A percentile compares a stretch with the other conserved stretches of the same genome.
Conservation (phyloP, 2,888 invertebrate genomes). For the Dryomyza anilis region DNA sequence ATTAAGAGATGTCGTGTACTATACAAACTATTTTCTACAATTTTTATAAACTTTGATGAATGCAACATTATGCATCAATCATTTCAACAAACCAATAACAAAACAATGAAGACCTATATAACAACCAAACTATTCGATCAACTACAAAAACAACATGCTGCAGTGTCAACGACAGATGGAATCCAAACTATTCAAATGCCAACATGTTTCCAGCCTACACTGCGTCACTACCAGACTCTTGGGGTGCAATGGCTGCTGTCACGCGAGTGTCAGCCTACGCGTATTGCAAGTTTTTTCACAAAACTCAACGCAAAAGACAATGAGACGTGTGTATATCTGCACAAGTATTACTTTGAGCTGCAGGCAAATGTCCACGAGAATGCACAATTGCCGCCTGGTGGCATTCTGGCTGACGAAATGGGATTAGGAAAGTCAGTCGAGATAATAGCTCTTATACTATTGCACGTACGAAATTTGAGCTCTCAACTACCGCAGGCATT, state of each 20-base stretch:
- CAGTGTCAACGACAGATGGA: conserved; percentile 48
- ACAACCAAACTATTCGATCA: conserved; percentile 49
- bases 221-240: conserved; percentile 70
- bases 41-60: conserved; percentile 1
- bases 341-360: conserved; percentile 48
- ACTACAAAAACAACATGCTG: conserved; percentile 40
- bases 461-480: conserved; percentile 64
- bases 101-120: conserved; percentile 47
- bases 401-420: conserved; percentile 82
- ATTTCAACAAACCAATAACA: too few relatives aligned
- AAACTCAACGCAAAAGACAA: conserved; percentile 40
- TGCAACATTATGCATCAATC: too few relatives aligned
- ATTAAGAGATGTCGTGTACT: background rate
- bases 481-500: background rate
- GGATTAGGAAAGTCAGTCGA: conserved; percentile 83
- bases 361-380: conserved; percentile 18
- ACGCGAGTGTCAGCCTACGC: conserved; percentile 61
- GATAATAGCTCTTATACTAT: conserved; percentile 70
- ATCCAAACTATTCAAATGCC: conserved; percentile 48
- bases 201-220: conserved; percentile 59
- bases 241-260: conserved; percentile 74
- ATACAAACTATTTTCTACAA: background rate
- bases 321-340: conserved; percentile 41
- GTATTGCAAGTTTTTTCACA: conserved; percentile 39
- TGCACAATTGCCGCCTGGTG: conserved; percentile 66